phyloP scores from a whole-genome alignment of 2,888 invertebrate genomes.

The Aproaerema taeniolella region DNA sequence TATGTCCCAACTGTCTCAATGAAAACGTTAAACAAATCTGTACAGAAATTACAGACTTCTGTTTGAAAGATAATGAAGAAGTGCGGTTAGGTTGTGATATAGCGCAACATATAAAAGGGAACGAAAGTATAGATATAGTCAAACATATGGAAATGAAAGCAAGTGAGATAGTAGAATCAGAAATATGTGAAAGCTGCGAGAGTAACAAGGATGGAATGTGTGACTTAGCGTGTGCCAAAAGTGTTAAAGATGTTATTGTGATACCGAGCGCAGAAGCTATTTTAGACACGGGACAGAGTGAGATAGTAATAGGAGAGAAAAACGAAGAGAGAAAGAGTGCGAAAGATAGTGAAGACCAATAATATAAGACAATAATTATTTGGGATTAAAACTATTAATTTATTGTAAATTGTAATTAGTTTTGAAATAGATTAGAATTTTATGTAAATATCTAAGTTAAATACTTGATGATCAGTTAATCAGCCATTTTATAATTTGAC shows the following conservation, averaged over 20 bases:
- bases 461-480: too few species aligned
- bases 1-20: slow-evolving; percentile 31
- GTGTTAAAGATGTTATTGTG: slow-evolving; percentile 55
- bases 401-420: too few species aligned
- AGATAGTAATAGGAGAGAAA: slow-evolving; percentile 11
- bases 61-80: slow-evolving; percentile 25
- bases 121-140: slow-evolving; percentile 32
- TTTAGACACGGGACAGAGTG: slow-evolving; percentile 46
- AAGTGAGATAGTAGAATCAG: slow-evolving; percentile 29
- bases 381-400: too few species aligned
- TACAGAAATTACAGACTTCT: slow-evolving; percentile 54
- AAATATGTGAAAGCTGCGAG: slow-evolving; percentile 35
- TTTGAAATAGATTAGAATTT: too few species aligned
- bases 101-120: slow-evolving; percentile 28
- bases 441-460: too few species aligned
- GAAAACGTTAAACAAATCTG: slow-evolving; percentile 58
- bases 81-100: slow-evolving; percentile 33
- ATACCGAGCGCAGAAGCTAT: slow-evolving; percentile 64
- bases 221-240: slow-evolving; percentile 46
- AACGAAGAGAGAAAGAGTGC: neutral
- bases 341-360: slow-evolving; percentile 2
- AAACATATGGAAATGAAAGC: slow-evolving; percentile 29
- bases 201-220: slow-evolving; percentile 32
- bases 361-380: slow-evolving; percentile 4
- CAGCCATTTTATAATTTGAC: too few species aligned